These are phyloP conservation scores for Drosophila sturtevanti DNA, from an alignment of 1,140 invertebrate species.

Conservation along the genomic window DNA sequence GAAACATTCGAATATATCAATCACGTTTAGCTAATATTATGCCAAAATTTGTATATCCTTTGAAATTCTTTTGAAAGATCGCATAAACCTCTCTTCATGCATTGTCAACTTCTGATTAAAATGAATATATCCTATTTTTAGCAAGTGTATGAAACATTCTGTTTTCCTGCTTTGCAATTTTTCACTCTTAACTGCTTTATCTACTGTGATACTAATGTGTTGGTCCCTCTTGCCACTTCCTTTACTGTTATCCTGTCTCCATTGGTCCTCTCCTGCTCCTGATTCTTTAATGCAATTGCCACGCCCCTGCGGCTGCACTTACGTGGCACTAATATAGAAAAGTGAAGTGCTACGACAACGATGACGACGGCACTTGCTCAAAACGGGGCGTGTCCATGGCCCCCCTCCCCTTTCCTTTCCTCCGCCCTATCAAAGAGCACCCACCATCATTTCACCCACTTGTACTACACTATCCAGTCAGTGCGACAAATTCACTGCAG, in stretches of 20 bases:
- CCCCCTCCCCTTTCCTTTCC: not conserved
- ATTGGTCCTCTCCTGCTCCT: not conserved
- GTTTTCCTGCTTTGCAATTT: conserved; percentile 33
- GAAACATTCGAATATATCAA: too few species aligned
- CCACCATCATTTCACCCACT: conserved; percentile 31
- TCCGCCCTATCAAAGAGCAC: not conserved
- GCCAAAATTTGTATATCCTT: too few species aligned
- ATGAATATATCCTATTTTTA: too few species aligned
- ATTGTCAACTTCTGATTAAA: too few species aligned
- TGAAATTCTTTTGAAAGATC: too few species aligned
- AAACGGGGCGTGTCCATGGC: conserved; percentile 53
- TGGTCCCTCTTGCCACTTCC: conserved; percentile 7
- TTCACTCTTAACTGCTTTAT: conserved; percentile 57
- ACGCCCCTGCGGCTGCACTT: conserved; percentile 75
- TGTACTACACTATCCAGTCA: conserved; percentile 30
- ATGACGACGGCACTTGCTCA: conserved; percentile 58
- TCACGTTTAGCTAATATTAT: too few species aligned
- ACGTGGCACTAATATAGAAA: conserved; percentile 77
- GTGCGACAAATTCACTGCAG: conserved; percentile 72
- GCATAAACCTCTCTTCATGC: too few species aligned
- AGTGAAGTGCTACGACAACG: conserved; percentile 70
- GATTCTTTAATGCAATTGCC: conserved; percentile 68
- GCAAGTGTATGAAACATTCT: conserved; percentile 5
- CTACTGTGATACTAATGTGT: conserved; percentile 58
- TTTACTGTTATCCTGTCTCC: not conserved